Evolutionary conservation across 2,888 invertebrate species (phyloP), one percentile per base, ranked within the genome.

Genomic region (Halocaridina rubra): DNA sequence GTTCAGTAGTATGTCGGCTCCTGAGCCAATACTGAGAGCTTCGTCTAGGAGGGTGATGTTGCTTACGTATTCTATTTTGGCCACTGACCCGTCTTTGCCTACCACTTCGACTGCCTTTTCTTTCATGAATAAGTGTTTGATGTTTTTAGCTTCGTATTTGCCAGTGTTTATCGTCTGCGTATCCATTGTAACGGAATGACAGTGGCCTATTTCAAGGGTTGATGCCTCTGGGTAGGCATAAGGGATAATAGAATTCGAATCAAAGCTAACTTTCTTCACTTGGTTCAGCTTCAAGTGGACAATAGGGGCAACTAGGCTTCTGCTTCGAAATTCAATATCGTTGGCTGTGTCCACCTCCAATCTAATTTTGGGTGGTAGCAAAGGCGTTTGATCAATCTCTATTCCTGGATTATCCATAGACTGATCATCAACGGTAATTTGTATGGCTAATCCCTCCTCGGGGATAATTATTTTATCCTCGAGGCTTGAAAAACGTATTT

Each of bases 251-350:
- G 69, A 67, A 13, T 22, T 27, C 8, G 69, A n/a, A 46, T 30
- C 30, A 24, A 79, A 30, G 8, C 0, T 8, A n/a, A 79, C 5
- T n/a, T 22, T 46, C 4, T 19, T 57, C 2, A 22, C 22, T 0
- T 22, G 10, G 3, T 10, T 13, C 30, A 79, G n/a, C 19, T 46
- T 22, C 27, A 79, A n/a, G 39, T 13, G 53, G 29, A 79, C 53
- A n/a, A 33, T 24, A 2, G 79, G 79, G 10, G 71, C 79, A 16
- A 57, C 46, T 4, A 79, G n/a, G 57, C 79, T 79, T 46, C 46
- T 8, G 24, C 27, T 69, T 19, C 69, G 13, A 13, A 67, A 79
- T 30, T 30, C 53, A 13, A 79, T 69, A 39, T 22, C 30, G 8
- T 10, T 10, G 10, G 69, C 69, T 29, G n/a, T 29, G 1, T 19